Evolutionary conservation across 1,140 invertebrate genomes (phyloP), one percentile per base, ranked within the genome.

Genomic region (Arion vulgaris): DNA sequence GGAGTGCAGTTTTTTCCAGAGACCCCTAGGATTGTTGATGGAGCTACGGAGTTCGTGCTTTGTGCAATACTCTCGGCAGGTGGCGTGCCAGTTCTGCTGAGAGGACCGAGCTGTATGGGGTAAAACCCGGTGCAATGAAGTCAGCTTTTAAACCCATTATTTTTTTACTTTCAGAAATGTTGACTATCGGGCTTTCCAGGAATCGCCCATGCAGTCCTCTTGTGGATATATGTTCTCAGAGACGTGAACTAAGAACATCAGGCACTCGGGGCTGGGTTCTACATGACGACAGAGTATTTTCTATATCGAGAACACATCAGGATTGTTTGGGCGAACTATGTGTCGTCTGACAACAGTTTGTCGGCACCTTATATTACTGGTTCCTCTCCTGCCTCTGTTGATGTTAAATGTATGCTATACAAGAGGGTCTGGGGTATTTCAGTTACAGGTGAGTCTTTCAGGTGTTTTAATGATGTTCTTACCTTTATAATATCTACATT

Each of bases 271-370:
- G 1, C 32, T 32, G 62, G 19, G 32, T n/a, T 66, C 28, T 66
- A 28, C 62, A 32, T 66, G 62, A 66, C 62, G n/a, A 28, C 28
- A 28, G 26, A 45, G 15, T 5, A 5, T 45, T 45, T 45, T 7
- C 41, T 7, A 45, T 15, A 15, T 5, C 15, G 53, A 57, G 62
- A 66, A 15, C 19, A 4, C 62, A 9, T 32, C 28, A 66, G n/a
- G 17, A 28, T n/a, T 66, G 62, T 23, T 28, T 66, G 7, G 62
- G n/a, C 28, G 62, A 66, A 66, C n/a, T 66, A 66, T 66, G 62
- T 66, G 62, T 66, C 62, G 62, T 75, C 45, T 75, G 73, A 7
- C n/a, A 72, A 45, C 4, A 36, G 23, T 45, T 36, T 75, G 39
- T 75, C 26, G 73, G 41, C 39, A 34, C 2, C 73, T 75, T 75